Conservation (phyloP, 2,888 invertebrate genomes). For the Nomada hirtipes region DNA sequence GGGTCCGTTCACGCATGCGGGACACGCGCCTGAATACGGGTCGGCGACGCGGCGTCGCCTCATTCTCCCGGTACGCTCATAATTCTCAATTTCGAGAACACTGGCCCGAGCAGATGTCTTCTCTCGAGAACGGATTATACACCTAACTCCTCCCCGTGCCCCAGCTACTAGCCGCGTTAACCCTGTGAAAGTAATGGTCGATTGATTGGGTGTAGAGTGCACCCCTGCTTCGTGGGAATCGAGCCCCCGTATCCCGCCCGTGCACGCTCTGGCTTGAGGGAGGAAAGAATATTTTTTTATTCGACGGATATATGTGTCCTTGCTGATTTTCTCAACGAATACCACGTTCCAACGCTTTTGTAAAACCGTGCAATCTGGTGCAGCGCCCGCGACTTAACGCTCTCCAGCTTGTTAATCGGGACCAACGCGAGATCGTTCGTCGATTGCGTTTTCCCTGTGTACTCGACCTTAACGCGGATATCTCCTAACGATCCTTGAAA, state of each 20-base stretch:
- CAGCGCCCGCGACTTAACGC: constrained; percentile 23
- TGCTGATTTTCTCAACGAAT: constrained; percentile 40
- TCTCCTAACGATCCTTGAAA: background rate
- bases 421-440: background rate
- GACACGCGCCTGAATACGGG: constrained; percentile 63
- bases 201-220: constrained; percentile 52
- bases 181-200: constrained; percentile 59
- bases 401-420: background rate
- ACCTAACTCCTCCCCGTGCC: constrained; percentile 17
- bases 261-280: background rate
- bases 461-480: background rate
- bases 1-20: constrained; percentile 62
- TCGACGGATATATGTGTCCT: constrained; percentile 27
- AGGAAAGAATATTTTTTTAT: constrained; percentile 33
- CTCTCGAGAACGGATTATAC: constrained; percentile 47
- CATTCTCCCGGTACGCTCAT: constrained; percentile 58
- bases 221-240: constrained; percentile 57
- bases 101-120: constrained; percentile 65
- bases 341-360: background rate
- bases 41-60: constrained; percentile 14
- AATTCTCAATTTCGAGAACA: constrained; percentile 70
- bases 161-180: constrained; percentile 27
- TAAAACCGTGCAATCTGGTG: background rate
- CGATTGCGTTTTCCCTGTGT: background rate
- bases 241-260: constrained; percentile 31